Base-by-base conservation (phyloP, 1,140 invertebrate species). In the Magallana angulata region DNA sequence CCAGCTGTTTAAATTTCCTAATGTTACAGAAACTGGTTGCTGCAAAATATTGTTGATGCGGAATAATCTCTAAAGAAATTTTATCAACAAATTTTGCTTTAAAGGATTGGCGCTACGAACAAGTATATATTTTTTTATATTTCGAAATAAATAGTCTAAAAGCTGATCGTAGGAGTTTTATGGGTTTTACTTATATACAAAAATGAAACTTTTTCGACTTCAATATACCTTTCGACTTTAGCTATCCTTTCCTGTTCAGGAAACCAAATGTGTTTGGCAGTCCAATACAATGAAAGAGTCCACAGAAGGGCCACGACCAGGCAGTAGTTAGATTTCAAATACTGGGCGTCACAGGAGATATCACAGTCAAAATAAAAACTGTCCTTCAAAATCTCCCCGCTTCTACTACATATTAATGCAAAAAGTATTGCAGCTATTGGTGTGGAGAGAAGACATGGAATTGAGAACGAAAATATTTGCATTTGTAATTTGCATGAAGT, bases 241-340 rank as follows among this genome's bases (percentile, higher is more conserved):
- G 98, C 98, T 84, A 99, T 95, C 96, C 99, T 97, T 95, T 99
- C 98, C 91, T 98, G 98, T 95, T 99, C 98, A 0, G 99, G 98
- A 5, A 97, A 98, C 98, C 98, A 99, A 82, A 99, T 98, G 92
- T 99, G 98, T 81, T 99, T 95, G 0, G 98, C 98, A n/a, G 99
- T 97, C 98, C 98, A 99, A 0, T 98, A 97, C 94, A 99, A 98
- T 0, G 98, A 98, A 3, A 99, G 94, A 48, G 68, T 89, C 18
- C 99, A 94, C 1, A 85, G 30, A 7, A 85, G 14, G 0, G 86
- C 87, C 5, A 87, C n/a, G n/a, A 88, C 18, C 36, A 84, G n/a
- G 64, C 89, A 85, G 60, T 84, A 86, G 86, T 86, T 89, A 36
- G 48, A 8, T 14, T 18, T 71, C 4, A 18, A n/a, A 16, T 76